Conservation (phyloP, 2,113 vertebrate genomes). For the Pristiophorus japonicus region DNA sequence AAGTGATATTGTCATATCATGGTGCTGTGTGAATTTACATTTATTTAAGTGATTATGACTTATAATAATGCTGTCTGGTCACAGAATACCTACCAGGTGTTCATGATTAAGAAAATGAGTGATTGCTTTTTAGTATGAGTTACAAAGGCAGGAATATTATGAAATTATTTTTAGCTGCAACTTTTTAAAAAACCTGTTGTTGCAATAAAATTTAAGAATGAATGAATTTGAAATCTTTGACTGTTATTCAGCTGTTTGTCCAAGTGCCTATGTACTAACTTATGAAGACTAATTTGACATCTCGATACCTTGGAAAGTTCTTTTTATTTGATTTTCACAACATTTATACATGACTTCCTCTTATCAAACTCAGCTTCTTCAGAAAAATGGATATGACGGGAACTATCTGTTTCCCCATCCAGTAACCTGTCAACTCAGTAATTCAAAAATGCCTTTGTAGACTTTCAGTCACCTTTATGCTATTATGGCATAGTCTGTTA, state of each 20-base stretch:
- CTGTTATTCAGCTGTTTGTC: neutral
- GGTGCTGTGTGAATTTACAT: slow-evolving; percentile 51
- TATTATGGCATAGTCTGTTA: neutral
- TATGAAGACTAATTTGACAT: neutral
- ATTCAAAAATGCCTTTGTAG: neutral
- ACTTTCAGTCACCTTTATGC: neutral
- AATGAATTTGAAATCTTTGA: neutral
- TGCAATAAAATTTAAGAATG: neutral
- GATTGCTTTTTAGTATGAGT: slow-evolving; percentile 53
- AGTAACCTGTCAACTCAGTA: neutral
- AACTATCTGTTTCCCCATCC: neutral
- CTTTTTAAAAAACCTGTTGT: neutral
- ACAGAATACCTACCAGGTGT: slow-evolving; percentile 65
- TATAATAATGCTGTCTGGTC: slow-evolving; percentile 60
- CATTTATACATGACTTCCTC: neutral
- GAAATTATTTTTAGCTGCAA: slow-evolving; percentile 42
- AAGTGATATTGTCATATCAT: slow-evolving; percentile 55
- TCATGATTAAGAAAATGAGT: slow-evolving; percentile 63
- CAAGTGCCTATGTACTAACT: neutral
- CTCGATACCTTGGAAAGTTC: neutral
- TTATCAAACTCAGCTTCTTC: neutral
- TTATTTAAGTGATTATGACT: slow-evolving; percentile 68
- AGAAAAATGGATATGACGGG: neutral
- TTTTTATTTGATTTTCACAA: neutral
- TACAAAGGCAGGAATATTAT: slow-evolving; percentile 46